Base-by-base conservation (phyloP, 1,140 invertebrate genomes). In the Drosophila repletoides region DNA sequence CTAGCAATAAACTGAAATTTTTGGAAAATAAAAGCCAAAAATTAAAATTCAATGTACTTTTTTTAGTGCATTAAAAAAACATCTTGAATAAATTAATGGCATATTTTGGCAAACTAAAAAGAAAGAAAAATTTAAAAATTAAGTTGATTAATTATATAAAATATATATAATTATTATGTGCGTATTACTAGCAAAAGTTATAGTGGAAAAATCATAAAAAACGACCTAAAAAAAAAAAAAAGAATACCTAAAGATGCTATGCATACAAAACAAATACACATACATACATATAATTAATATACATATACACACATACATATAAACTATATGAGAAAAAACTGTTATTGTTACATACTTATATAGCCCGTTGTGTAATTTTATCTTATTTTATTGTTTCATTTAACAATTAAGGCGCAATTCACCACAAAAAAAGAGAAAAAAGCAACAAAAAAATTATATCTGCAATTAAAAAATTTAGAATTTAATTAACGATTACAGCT, bases 171-270 rank as follows among this genome's bases (percentile, higher is more conserved):
- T 43, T 22, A 36, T 49, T 72, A 79, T 65, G 55, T 60, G 70
- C 65, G 40, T 64, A 68, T 70, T 72, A 76, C 52, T 75, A 69
- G 68, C 36, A 67, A 70, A n/a, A 29, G 22, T 67, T 43, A 63
- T 52, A 46, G 31, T 56, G 40, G 28, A 61, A 72, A 64, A n/a
- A n/a, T n/a, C n/a, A n/a, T n/a, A n/a, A n/a, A n/a, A n/a, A n/a
- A n/a, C n/a, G n/a, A n/a, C n/a, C n/a, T n/a, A n/a, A n/a, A n/a
- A n/a, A n/a, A n/a, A n/a, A n/a, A n/a, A n/a, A n/a, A n/a, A n/a
- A n/a, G n/a, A n/a, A 61, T 68, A 81, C 76, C 76, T 81, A 81
- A 76, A 72, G 77, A 76, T 60, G 63, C 72, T 81, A 72, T 80
- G 56, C 56, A 52, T 56, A 75, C 55, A 65, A 38, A 72, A 21